Evolutionary conservation across 2,888 invertebrate species (phyloP), one percentile per base, ranked within the genome.

Genomic region (Prosapia bicincta): DNA sequence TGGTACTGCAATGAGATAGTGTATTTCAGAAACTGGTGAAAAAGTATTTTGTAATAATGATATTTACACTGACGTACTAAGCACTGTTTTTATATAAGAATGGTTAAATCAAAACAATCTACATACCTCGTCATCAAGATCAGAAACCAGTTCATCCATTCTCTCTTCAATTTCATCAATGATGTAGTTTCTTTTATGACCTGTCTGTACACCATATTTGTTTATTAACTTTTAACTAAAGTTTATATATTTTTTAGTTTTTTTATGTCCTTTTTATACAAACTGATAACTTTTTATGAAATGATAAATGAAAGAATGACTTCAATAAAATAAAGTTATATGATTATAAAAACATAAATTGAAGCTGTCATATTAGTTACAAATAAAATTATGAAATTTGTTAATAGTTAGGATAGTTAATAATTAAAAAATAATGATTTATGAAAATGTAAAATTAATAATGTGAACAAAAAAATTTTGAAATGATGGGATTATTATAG

Each of bases 161-260:
- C 92, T 91, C 82, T 93, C 92, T 0, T 93, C 93, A 67, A 95
- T 94, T 85, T 95, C 94, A n/a, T 94, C 93, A 74, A 95, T 91
- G 23, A 91, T 86, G 70, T 90, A 89, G 83, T 86, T 86, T 15
- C 87, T 87, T 75, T 54, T 54, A 20, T 54, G 54, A 54, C 87
- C 87, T 0, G 87, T 86, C 78, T 89, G 89, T 54, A 93, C 92
- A 81, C 96, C 96, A 0, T 94, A 94, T 25, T 54, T 54, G 7
- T 54, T 54, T 20, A 54, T 54, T 54, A 54, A 54, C 54, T n/a
- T 54, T 54, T 54, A 54, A 54, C 3, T 9, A 54, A 10, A n/a
- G n/a, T n/a, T n/a, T n/a, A n/a, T n/a, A n/a, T n/a, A n/a, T n/a
- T 54, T 20, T 1, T 20, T 6, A 54, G 54, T 20, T 54, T 20